These are phyloP conservation scores for Eucidaris tribuloides DNA, from an alignment of 35 echinoderm and acorn worm genomes.

Conservation along the genomic window DNA sequence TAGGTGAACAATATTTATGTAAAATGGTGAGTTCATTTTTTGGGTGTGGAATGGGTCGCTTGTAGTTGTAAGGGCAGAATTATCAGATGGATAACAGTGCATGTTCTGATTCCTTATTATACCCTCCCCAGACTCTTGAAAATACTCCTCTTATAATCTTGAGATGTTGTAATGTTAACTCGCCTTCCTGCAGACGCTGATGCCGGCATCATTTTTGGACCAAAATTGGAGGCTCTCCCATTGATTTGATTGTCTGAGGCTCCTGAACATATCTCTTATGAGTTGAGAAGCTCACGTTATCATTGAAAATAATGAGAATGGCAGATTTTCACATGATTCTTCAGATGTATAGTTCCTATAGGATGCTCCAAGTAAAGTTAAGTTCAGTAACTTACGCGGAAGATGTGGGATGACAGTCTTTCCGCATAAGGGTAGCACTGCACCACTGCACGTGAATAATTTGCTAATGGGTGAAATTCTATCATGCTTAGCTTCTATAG, in stretches of 20 bases:
- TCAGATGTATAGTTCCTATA: neutral
- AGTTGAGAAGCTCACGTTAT: neutral
- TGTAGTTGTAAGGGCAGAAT: too few species aligned
- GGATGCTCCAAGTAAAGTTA: constrained; percentile 2
- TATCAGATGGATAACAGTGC: too few species aligned
- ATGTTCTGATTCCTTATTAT: too few species aligned
- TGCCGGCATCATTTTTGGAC: neutral
- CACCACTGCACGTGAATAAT: too few species aligned
- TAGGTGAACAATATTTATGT: too few species aligned
- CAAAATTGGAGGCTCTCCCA: neutral
- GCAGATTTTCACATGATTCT: neutral
- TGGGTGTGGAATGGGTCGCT: too few species aligned
- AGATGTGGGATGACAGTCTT: neutral
- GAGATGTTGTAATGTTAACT: neutral
- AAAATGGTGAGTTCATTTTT: too few species aligned
- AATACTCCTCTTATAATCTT: too few species aligned
- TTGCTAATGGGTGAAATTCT: too few species aligned
- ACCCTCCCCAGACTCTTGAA: neutral
- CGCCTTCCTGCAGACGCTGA: neutral
- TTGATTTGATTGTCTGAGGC: constrained; percentile 11
- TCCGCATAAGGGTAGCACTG: neutral
- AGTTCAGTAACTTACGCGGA: too few species aligned
- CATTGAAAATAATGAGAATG: neutral
- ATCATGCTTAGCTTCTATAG: too few species aligned
- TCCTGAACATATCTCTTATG: neutral